Evolutionary conservation across 2,888 invertebrate genomes (phyloP).

Genomic region (Acronicta leporina): DNA sequence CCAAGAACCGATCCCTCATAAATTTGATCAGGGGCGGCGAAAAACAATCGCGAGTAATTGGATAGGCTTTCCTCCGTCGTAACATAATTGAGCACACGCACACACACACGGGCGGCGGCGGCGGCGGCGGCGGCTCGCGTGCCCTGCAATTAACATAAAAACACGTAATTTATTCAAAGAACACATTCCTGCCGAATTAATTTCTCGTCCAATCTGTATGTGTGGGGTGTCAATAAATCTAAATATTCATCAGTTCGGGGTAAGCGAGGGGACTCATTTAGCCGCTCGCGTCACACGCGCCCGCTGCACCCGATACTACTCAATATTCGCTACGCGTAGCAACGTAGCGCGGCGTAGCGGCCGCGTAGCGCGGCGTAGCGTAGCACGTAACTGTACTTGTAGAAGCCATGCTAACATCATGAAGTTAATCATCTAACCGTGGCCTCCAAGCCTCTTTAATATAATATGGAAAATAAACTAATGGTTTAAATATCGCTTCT

Average conservation of each 20-base stretch:
- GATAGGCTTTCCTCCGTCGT: slow-evolving; percentile 48
- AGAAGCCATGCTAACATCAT: background rate
- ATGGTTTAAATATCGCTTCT: too few species aligned
- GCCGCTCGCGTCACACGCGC: slow-evolving; percentile 63
- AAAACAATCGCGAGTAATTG: slow-evolving; percentile 58
- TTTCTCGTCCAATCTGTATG: slow-evolving; percentile 58
- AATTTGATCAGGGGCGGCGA: slow-evolving; percentile 42
- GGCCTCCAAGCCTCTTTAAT: too few species aligned
- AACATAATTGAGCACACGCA: slow-evolving; percentile 54
- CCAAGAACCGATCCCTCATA: slow-evolving; percentile 45
- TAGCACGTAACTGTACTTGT: slow-evolving; percentile 17
- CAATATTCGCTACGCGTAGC: slow-evolving; percentile 59
- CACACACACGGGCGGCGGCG: too few species aligned
- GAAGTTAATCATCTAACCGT: background rate
- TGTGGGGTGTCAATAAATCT: slow-evolving; percentile 71
- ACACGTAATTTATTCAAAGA: slow-evolving; percentile 69
- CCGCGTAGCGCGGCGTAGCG: too few species aligned
- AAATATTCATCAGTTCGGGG: slow-evolving; percentile 71
- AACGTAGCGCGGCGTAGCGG: slow-evolving; percentile 31
- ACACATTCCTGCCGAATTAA: slow-evolving; percentile 60
- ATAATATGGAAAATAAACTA: too few species aligned
- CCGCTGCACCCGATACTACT: slow-evolving; percentile 53
- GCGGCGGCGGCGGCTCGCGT: slow-evolving; percentile 13
- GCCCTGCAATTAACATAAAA: slow-evolving; percentile 60
- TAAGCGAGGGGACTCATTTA: slow-evolving; percentile 51